Conservation (phyloP, 2,888 invertebrate species). For the Lasioglossum malachurum region DNA sequence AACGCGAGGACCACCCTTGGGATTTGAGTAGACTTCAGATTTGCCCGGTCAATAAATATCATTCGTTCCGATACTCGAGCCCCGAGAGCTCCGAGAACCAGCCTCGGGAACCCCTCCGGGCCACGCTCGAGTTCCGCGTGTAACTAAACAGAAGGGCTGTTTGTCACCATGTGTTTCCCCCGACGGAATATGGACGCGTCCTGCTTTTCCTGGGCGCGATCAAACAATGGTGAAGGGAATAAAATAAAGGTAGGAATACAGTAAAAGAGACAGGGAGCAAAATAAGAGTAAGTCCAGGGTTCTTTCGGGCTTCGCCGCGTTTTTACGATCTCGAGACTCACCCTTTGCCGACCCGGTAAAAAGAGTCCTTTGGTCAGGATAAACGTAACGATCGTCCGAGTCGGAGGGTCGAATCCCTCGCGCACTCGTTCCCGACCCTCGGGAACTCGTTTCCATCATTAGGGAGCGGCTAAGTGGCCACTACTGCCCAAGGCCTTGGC, state of each 20-base stretch:
- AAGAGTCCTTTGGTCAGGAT: constrained; percentile 55
- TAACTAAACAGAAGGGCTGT: constrained; percentile 77
- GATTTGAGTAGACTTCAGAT: constrained; percentile 82
- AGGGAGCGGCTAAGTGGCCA: constrained; percentile 69
- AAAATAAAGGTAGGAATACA: not conserved
- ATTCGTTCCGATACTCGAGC: constrained; percentile 85
- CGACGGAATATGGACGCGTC: constrained; percentile 47
- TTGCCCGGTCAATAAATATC: constrained; percentile 84
- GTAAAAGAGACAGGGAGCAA: not conserved
- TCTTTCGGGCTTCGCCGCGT: not conserved
- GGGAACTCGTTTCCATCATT: constrained; percentile 73
- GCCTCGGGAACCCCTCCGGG: constrained; percentile 68
- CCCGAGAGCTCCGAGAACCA: constrained; percentile 11
- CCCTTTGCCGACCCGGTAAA: constrained; percentile 44
- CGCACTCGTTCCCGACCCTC: constrained; percentile 62
- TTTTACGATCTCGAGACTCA: constrained; percentile 32
- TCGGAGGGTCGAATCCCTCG: constrained; percentile 62
- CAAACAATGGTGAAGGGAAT: not conserved
- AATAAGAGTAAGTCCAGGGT: not conserved
- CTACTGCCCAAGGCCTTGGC: constrained; percentile 65
- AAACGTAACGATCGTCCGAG: constrained; percentile 67
- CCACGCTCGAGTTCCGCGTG: constrained; percentile 65
- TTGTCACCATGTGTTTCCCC: constrained; percentile 75
- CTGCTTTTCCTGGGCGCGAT: not conserved
- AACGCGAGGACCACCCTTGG: constrained; percentile 82